Evolutionary conservation across 1,140 invertebrate genomes (phyloP), one percentile per base, ranked within the genome.

Genomic region (Teleopsis dalmanni): DNA sequence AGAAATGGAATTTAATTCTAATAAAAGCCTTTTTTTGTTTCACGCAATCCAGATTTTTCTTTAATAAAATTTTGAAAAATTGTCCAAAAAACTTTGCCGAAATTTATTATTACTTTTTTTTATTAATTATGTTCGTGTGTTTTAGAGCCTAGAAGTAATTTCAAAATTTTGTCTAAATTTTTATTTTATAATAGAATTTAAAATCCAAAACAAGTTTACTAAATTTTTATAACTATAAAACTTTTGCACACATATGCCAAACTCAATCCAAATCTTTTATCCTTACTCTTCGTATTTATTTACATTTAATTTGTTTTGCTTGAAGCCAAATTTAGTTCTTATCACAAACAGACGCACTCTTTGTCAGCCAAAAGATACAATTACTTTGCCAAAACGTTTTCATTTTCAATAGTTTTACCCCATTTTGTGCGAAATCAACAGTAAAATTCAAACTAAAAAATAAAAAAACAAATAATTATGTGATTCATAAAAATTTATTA

Each of bases 281-380:
- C 7, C 13, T 8, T 43, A 22, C 14, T 14, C 19, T 29, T 27
- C 29, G 13, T 34, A 9, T 29, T 44, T 61, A 61, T 61, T 52
- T 62, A 60, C 58, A 61, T 52, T 60, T 59, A 47, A 35, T 33
- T 25, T 34, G 19, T 42, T 42, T 45, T 35, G 43, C 31, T 35
- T 21, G 10, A 7, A 35, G 29, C 22, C 44, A 16, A 34, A 34
- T n/a, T 35, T 16, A 47, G 52, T 60, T 56, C 58, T 47, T 63
- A 60, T 60, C 61, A 58, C 58, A 63, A 63, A 59, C 55, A 57
- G 57, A 63, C 58, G 61, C 57, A 47, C 54, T 57, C 52, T 51
- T 57, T 19, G n/a, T 31, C 31, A 54, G 49, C 56, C 58, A 47
- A 59, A 57, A 60, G n/a, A n/a, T n/a, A n/a, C n/a, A 14, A n/a